Conservation (phyloP, 2,113 vertebrate species). For the Platycercus adscitus region DNA sequence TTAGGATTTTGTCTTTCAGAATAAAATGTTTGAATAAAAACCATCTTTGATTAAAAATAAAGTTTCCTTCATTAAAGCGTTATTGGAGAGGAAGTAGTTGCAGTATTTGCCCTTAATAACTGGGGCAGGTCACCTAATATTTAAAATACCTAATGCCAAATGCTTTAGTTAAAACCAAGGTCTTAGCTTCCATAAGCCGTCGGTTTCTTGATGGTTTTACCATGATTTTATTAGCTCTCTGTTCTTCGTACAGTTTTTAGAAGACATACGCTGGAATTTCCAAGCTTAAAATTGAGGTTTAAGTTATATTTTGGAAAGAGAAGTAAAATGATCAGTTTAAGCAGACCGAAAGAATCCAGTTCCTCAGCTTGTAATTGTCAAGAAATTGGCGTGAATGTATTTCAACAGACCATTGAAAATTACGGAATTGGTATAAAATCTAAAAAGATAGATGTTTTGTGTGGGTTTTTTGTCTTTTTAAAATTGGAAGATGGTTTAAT, state of each 20-base stretch:
- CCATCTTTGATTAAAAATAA: not conserved
- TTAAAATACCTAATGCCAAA: not conserved
- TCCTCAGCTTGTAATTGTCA: not conserved
- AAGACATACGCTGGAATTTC: not conserved
- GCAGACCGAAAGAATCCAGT: not conserved
- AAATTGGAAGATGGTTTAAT: not conserved
- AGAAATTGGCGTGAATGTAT: not conserved
- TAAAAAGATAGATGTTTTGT: not conserved
- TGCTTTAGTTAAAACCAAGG: not conserved
- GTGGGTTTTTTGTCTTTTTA: not conserved
- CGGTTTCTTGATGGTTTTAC: not conserved
- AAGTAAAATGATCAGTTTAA: not conserved
- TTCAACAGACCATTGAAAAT: not conserved
- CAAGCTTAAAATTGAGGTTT: not conserved
- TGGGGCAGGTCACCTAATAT: not conserved
- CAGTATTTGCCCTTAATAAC: not conserved
- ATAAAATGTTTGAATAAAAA: not conserved
- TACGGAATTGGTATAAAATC: not conserved
- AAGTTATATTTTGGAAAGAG: not conserved
- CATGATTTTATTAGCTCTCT: not conserved
- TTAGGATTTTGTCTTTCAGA: not conserved
- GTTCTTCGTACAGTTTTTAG: not conserved
- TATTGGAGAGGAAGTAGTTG: not conserved
- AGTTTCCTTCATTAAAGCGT: not conserved
- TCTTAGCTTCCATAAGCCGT: not conserved